These are phyloP conservation scores for Micronisus gabar DNA, from an alignment of 2,113 vertebrate genomes.

Conservation along the genomic window DNA sequence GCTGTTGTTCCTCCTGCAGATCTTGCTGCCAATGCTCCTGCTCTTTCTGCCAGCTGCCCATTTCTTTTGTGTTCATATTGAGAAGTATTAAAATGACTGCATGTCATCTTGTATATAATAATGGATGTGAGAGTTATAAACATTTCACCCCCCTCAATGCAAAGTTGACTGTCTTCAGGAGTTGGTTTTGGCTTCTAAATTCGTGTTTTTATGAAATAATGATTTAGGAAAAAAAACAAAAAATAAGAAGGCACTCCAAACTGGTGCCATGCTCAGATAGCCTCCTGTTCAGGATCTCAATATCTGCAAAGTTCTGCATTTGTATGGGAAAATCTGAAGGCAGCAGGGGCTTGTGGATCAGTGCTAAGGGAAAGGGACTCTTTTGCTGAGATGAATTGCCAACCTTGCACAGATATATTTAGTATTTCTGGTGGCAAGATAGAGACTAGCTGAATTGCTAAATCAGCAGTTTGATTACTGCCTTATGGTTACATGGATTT, in stretches of 20 bases:
- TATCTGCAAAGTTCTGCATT: neutral
- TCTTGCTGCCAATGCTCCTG: neutral
- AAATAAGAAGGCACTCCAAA: neutral
- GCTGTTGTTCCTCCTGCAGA: neutral
- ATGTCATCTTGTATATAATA: neutral
- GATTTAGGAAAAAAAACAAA: neutral
- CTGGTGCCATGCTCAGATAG: neutral
- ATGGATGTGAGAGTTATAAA: neutral
- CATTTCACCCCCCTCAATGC: neutral
- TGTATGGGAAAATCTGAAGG: neutral
- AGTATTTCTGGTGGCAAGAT: neutral
- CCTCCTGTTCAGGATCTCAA: neutral
- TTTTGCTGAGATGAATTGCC: neutral
- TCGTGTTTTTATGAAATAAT: neutral
- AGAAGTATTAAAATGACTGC: neutral
- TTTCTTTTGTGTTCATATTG: neutral
- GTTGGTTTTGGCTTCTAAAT: neutral
- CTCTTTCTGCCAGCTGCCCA: neutral
- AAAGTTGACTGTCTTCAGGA: neutral
- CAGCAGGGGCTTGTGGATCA: neutral
- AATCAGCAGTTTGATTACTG: neutral
- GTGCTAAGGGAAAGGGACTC: neutral
- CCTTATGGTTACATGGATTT: neutral
- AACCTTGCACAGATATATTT: rapidly evolving
- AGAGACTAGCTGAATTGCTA: neutral